Conservation (phyloP, 2,113 vertebrate species). For the Indicator indicator region DNA sequence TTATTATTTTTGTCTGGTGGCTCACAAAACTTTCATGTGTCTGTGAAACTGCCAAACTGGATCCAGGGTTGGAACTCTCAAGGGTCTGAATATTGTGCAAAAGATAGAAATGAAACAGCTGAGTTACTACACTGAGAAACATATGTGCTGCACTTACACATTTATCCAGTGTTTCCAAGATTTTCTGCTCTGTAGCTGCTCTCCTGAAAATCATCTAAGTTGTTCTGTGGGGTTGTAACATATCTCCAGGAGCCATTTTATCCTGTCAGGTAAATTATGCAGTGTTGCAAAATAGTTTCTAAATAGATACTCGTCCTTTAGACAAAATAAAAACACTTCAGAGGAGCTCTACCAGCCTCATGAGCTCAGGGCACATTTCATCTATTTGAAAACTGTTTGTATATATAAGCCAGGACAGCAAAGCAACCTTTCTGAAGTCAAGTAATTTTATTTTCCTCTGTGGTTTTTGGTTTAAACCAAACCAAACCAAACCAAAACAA, state of each 20-base stretch:
- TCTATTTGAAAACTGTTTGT: neutral
- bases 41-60: conserved; percentile 33
- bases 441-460: neutral
- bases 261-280: neutral
- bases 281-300: neutral
- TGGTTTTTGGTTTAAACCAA: neutral
- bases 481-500: no score
- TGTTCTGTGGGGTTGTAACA: neutral
- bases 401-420: neutral
- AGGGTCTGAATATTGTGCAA: conserved; percentile 1
- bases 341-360: neutral
- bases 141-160: conserved; percentile 16
- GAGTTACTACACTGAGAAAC: conserved; percentile 24
- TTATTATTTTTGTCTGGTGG: neutral
- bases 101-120: conserved; percentile 44
- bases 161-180: neutral
- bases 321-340: neutral
- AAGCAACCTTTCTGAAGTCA: neutral
- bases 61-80: neutral
- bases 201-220: neutral
- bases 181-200: conserved; percentile 6
- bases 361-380: neutral
- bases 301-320: neutral
- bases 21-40: neutral
- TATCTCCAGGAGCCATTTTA: neutral